Percentiles rank a stretch among this genome's conserved stretches.
Evolutionary conservation across 1,140 invertebrate species (phyloP).

Genomic region (Papilio helenus): DNA sequence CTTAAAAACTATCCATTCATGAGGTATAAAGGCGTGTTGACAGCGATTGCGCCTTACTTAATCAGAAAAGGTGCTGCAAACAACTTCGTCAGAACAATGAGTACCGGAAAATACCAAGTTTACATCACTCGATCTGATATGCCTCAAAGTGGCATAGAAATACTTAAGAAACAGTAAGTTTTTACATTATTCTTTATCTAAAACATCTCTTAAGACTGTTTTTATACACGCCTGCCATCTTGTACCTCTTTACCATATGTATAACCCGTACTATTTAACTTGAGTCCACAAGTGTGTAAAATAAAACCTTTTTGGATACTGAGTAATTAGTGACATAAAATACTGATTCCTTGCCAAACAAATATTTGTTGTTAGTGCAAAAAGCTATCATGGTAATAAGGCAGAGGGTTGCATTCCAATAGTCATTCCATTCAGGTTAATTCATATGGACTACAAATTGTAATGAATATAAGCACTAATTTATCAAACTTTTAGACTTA

Average conservation of each 20-base stretch:
- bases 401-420: too few species aligned
- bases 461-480: too few species aligned
- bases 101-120: slow-evolving; percentile 60
- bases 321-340: too few species aligned
- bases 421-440: too few species aligned
- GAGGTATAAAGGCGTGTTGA: slow-evolving; percentile 65
- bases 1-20: slow-evolving; percentile 54
- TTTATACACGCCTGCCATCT: not conserved
- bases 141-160: slow-evolving; percentile 77
- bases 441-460: too few species aligned
- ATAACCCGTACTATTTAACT: too few species aligned
- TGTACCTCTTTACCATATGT: not conserved
- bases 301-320: too few species aligned
- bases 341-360: too few species aligned
- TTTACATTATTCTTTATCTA: not conserved
- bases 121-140: slow-evolving; percentile 83
- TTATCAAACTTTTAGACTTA: not conserved
- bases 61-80: slow-evolving; percentile 45
- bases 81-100: slow-evolving; percentile 64
- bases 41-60: slow-evolving; percentile 48
- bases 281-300: too few species aligned
- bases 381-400: too few species aligned
- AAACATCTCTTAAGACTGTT: not conserved
- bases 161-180: slow-evolving; percentile 79
- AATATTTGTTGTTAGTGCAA: too few species aligned